Evolutionary conservation across 2,113 vertebrate species (phyloP), one percentile per base, ranked within the genome.

Genomic region (Amphilophus citrinellus): DNA sequence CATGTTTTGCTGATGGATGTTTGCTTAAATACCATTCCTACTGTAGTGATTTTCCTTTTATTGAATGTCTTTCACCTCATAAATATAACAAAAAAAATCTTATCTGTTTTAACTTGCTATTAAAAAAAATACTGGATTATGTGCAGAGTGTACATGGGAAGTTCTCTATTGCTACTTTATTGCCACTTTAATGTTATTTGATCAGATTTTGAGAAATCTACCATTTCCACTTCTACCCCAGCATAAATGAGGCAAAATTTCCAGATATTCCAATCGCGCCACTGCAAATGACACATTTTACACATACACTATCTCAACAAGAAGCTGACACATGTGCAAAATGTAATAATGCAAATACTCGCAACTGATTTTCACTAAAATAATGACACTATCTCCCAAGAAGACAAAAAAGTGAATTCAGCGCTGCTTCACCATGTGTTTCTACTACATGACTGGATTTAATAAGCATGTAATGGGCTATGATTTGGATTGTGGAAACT

Each of bases 401-500:
- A 2, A 53, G 27, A 18, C 30, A 35, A 58, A 61, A 37, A 61
- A 7, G 18, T 4, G 10, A 57, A 53, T 42, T 44, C 42, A 68
- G 1, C 2, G 7, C 4, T 8, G 60, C 57, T 59, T 78, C 30
- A 63, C 13, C 10, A 0, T 62, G 42, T 57, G 58, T 76, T 57
- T 24, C 32, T n/a, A n/a, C 63, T 71, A 14, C 61, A 30, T 63
- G 71, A 82, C 47, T 57, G 57, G 30, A 79, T 50, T 76, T 86
- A 88, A 88, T 78, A 78, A 79, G 66, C 85, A 81, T 88, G 68
- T 86, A 90, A 84, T 84, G 53, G 50, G 79, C 68, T 79, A 22
- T 59, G 61, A 56, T 47, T 68, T 76, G 79, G 58, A 57, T 83
- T 86, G 66, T 61, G 82, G 86, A 82, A 77, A 77, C 77, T 65